Evolutionary conservation across 2,888 invertebrate genomes (phyloP).

Genomic region (Clitarchus hookeri): DNA sequence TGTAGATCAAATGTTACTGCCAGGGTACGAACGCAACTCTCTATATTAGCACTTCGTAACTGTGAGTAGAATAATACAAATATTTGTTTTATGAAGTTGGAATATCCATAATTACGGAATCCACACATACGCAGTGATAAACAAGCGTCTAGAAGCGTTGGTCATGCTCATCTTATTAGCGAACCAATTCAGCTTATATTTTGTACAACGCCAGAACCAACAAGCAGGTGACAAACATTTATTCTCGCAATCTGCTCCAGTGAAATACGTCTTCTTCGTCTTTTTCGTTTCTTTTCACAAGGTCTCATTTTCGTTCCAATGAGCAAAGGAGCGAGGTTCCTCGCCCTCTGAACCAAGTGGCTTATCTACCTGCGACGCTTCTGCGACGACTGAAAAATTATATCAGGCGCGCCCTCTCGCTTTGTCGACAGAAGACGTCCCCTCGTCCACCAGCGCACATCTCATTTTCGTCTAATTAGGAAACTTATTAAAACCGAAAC

Average conservation of each 20-base stretch:
- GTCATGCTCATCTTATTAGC: too few species aligned
- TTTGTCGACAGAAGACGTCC: not conserved
- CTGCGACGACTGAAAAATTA: not conserved
- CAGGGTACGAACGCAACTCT: too few species aligned
- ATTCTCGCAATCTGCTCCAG: not conserved
- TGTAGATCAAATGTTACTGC: too few species aligned
- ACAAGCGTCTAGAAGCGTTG: too few species aligned
- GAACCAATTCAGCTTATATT: not conserved
- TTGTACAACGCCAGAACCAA: not conserved
- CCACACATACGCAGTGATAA: too few species aligned
- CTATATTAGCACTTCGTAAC: too few species aligned
- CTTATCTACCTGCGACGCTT: not conserved
- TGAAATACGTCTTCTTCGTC: not conserved
- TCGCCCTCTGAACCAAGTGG: not conserved
- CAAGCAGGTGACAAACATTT: not conserved
- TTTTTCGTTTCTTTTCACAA: not conserved
- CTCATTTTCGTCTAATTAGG: constrained; percentile 9
- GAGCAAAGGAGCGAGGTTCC: not conserved
- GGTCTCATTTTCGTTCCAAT: not conserved
- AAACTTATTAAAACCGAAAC: not conserved
- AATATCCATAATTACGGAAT: too few species aligned
- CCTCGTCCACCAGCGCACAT: not conserved
- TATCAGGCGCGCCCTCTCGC: not conserved
- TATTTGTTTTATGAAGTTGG: too few species aligned
- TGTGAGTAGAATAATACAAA: too few species aligned